Base-by-base conservation (phyloP, 1,140 invertebrate species). In the Ctenoplectra terminalis region DNA sequence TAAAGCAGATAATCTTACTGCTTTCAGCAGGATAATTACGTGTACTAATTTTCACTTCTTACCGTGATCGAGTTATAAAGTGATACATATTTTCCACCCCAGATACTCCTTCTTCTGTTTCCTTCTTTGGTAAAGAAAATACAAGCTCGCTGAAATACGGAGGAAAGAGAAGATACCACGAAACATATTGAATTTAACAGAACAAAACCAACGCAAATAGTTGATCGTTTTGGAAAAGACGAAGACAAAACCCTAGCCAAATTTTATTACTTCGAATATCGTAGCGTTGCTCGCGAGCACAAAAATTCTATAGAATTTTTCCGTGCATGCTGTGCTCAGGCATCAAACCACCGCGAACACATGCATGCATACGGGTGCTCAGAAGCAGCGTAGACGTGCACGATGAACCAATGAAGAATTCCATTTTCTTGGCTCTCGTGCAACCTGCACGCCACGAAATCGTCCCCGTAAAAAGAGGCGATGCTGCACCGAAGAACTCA, bases 371-470 rank as follows among this genome's bases (percentile, higher is more conserved):
- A 54, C n/a, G 31, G 46, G 26, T 46, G 40, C 20, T 67, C 20
- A 6, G n/a, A 52, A 7, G 26, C 15, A 31, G 37, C 61, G 64
- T 40, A 15, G n/a, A 64, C 70, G 43, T 34, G 52, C 34, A 37
- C 43, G 8, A 48, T 7, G 56, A 69, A 40, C 63, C 26, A 50
- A 64, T 37, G 66, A 60, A 63, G 75, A 87, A 87, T 87, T 86
- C 81, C 54, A 86, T 87, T 87, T 87, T 71, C 75, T 74, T 70
- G 48, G 48, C 46, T 75, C 13, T 20, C 40, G 26, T 20, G 66
- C 52, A 40, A 9, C 15, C 26, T 60, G 66, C 60, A 75, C 61
- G 48, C 60, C 26, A 61, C 31, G 74, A 83, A 72, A 86, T 78
- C 72, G 56, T 75, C 48, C 46, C 48, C n/a, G 34, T 70, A 75